Evolutionary conservation across 2,797 vertebrate genomes (phyloP).

Genomic region (Crossoptilon crossoptilon): DNA sequence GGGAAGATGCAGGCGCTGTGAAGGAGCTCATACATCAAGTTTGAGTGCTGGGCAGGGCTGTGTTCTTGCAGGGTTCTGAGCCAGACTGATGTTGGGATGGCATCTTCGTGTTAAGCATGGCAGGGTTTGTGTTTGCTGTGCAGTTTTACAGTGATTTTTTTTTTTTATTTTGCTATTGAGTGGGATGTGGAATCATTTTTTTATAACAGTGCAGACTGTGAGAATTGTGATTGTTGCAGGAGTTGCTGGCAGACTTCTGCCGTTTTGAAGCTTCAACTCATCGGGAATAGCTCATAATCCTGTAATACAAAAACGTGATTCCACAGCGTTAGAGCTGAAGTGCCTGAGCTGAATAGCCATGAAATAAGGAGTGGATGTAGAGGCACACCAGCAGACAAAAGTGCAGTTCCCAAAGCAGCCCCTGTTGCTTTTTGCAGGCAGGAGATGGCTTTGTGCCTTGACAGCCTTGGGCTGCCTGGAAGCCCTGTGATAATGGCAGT

Average conservation of each 20-base stretch:
- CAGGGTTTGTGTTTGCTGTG: background rate
- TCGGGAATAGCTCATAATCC: background rate
- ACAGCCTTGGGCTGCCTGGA: background rate
- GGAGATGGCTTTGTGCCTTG: background rate
- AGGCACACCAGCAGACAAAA: rapidly evolving
- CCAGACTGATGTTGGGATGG: rapidly evolving
- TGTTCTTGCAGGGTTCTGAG: rapidly evolving
- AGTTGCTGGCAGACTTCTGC: background rate
- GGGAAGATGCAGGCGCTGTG: too few species aligned
- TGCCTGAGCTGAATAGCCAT: background rate
- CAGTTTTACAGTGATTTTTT: background rate
- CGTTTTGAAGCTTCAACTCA: background rate
- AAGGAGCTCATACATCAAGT: too few species aligned
- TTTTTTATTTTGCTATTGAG: background rate
- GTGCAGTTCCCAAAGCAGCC: background rate
- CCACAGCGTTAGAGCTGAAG: background rate
- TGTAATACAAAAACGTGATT: background rate
- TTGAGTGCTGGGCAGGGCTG: background rate
- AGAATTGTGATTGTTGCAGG: background rate
- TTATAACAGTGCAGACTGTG: background rate
- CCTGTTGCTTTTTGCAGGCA: background rate
- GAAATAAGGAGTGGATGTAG: background rate
- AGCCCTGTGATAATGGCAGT: rapidly evolving
- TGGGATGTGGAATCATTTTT: background rate
- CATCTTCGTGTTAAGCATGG: background rate